phyloP scores from a whole-genome alignment of 2,113 vertebrate genomes.

The Silurus meridionalis region DNA sequence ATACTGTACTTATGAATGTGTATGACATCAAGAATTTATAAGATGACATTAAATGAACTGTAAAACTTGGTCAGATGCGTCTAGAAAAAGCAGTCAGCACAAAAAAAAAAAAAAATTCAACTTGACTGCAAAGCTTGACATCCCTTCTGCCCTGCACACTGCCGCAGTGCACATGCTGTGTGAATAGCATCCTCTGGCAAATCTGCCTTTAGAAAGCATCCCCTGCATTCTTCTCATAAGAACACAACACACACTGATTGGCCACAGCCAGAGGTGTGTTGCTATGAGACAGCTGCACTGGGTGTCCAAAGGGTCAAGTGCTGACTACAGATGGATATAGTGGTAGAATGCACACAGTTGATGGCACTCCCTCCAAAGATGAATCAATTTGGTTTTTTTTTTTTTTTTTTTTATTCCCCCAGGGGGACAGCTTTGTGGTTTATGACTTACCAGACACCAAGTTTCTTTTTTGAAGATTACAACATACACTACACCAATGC shows the following conservation, averaged over 20 bases:
- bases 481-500: too few relatives aligned
- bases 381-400: background rate
- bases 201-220: slow-evolving; percentile 19
- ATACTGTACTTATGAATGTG: slow-evolving; percentile 13
- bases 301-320: slow-evolving; percentile 6
- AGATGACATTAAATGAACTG: slow-evolving; percentile 33
- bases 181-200: slow-evolving; percentile 23
- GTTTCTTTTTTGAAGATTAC: too few relatives aligned
- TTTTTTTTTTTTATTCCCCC: too few relatives aligned
- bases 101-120: slow-evolving; percentile 25
- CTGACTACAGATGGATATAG: slow-evolving; percentile 5
- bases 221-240: slow-evolving; percentile 36
- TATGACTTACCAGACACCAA: slow-evolving; percentile 36
- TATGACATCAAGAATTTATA: slow-evolving; percentile 14
- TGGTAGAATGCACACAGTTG: background rate
- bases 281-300: slow-evolving; percentile 44
- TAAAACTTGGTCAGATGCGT: slow-evolving; percentile 25
- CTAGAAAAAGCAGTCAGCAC: slow-evolving; percentile 9
- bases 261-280: slow-evolving; percentile 28
- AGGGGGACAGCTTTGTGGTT: slow-evolving; percentile 35
- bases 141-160: slow-evolving; percentile 29
- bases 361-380: background rate
- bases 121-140: slow-evolving; percentile 44
- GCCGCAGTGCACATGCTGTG: slow-evolving; percentile 45
- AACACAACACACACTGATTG: slow-evolving; percentile 27